A percentile compares a stretch with the other conserved stretches of the same genome.
Evolutionary conservation across 30 jellyfish, hydroid and myxozoan genomes (phyloP).

Genomic region (Nemopilema nomurai): DNA sequence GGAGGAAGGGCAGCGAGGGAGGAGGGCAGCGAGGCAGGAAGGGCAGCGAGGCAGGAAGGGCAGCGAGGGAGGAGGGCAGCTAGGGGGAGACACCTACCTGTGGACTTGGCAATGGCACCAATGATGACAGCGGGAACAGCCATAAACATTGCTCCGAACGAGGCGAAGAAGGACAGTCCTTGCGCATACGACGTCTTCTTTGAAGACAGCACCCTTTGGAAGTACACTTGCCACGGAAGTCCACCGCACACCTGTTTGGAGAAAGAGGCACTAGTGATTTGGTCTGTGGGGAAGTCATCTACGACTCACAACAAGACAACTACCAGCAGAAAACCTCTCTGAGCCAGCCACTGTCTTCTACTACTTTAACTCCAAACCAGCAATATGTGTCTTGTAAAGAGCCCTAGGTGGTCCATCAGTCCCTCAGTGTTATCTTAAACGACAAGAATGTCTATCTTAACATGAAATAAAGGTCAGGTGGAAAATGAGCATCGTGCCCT

Average conservation of each 20-base stretch:
- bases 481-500: not conserved
- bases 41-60: too few relatives aligned
- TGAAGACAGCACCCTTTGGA: slow-evolving; percentile 83
- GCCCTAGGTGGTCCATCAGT: too few relatives aligned
- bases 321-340: too few relatives aligned
- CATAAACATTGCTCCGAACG: slow-evolving; percentile 76
- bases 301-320: too few relatives aligned
- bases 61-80: too few relatives aligned
- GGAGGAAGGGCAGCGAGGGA: too few relatives aligned
- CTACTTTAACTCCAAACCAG: too few relatives aligned
- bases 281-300: not conserved
- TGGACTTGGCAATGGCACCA: slow-evolving; percentile 88
- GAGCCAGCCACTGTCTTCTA: too few relatives aligned
- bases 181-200: slow-evolving; percentile 79
- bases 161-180: slow-evolving; percentile 72
- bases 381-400: too few relatives aligned
- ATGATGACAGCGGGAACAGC: slow-evolving; percentile 85
- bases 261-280: not conserved
- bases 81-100: slow-evolving; percentile 74
- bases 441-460: too few relatives aligned
- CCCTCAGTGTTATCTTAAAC: too few relatives aligned
- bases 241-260: slow-evolving; percentile 79
- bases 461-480: not conserved
- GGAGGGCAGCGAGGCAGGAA: too few relatives aligned
- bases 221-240: slow-evolving; percentile 94